phyloP scores from a whole-genome alignment of 2,888 invertebrate species.

The Germaria angustata region DNA sequence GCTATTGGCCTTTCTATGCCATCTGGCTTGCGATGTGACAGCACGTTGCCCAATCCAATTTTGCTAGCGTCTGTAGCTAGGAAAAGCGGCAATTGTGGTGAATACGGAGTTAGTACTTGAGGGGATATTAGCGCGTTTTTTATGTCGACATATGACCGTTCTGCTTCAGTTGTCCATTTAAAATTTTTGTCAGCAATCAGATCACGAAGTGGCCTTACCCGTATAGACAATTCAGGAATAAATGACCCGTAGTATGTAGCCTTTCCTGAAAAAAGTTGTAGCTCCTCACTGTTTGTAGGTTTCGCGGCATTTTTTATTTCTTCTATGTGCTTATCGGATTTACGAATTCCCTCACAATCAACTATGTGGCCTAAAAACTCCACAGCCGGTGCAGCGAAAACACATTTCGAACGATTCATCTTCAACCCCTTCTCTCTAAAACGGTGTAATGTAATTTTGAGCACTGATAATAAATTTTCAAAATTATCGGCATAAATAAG shows the following conservation, averaged over 20 bases:
- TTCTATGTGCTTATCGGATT: constrained; percentile 10
- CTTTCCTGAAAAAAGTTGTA: constrained; percentile 35
- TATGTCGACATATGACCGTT: not conserved
- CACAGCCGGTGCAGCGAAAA: constrained; percentile 33
- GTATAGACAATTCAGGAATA: constrained; percentile 24
- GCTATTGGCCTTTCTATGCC: constrained; percentile 25
- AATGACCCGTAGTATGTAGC: constrained; percentile 31
- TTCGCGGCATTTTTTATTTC: not conserved
- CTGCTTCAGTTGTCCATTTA: constrained; percentile 4
- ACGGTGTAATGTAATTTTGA: not conserved
- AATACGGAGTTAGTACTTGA: not conserved
- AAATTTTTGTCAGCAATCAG: not conserved
- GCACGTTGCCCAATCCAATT: not conserved
- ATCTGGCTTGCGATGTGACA: constrained; percentile 20
- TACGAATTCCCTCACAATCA: constrained; percentile 23
- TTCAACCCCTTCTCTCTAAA: not conserved
- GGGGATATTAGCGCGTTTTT: not conserved
- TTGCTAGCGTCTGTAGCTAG: constrained; percentile 30
- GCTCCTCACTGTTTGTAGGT: not conserved
- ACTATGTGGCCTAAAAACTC: no score
- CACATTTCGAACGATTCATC: constrained; percentile 14
- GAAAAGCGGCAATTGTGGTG: constrained; percentile 11
- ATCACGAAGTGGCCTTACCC: constrained; percentile 9
- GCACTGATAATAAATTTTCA: not conserved
- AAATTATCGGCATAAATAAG: constrained; percentile 11